Percentiles rank a stretch among this genome's conserved stretches.
Conservation (phyloP, 2,797 vertebrate species). For the Chrosomus eos region DNA sequence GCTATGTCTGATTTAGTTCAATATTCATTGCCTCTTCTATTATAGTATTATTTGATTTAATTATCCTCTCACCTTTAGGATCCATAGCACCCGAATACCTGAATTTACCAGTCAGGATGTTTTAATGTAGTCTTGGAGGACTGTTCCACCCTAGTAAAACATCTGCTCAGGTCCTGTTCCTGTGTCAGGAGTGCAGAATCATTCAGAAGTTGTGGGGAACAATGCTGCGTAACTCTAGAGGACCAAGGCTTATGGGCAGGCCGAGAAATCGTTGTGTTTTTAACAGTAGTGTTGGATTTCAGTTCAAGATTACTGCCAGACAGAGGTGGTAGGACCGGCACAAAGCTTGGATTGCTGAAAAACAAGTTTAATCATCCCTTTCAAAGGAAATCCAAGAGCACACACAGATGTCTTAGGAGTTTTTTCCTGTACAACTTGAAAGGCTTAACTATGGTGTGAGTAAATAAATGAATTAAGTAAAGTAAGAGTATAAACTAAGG, state of each 20-base stretch:
- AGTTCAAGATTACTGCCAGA: slow-evolving; percentile 53
- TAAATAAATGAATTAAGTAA: background rate
- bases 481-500: background rate
- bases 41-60: slow-evolving; percentile 22
- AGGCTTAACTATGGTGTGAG: background rate
- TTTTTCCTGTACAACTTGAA: background rate
- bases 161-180: slow-evolving; percentile 40
- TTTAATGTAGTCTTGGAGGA: slow-evolving; percentile 16
- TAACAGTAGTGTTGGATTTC: slow-evolving; percentile 63
- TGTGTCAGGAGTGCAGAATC: slow-evolving; percentile 53
- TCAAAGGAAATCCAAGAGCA: slow-evolving; percentile 56
- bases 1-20: background rate
- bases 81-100: background rate
- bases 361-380: slow-evolving; percentile 57
- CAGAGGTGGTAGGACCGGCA: slow-evolving; percentile 53
- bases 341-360: slow-evolving; percentile 62
- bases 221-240: slow-evolving; percentile 61
- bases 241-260: slow-evolving; percentile 68
- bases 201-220: slow-evolving; percentile 50
- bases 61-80: slow-evolving; percentile 17
- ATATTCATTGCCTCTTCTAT: background rate
- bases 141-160: slow-evolving; percentile 20
- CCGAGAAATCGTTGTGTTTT: slow-evolving; percentile 65
- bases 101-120: slow-evolving; percentile 8
- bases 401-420: slow-evolving; percentile 45